Percentiles rank a stretch among this genome's conserved stretches.
Conservation (phyloP, 2,797 vertebrate genomes). For the Lepilemur ruficaudatus region DNA sequence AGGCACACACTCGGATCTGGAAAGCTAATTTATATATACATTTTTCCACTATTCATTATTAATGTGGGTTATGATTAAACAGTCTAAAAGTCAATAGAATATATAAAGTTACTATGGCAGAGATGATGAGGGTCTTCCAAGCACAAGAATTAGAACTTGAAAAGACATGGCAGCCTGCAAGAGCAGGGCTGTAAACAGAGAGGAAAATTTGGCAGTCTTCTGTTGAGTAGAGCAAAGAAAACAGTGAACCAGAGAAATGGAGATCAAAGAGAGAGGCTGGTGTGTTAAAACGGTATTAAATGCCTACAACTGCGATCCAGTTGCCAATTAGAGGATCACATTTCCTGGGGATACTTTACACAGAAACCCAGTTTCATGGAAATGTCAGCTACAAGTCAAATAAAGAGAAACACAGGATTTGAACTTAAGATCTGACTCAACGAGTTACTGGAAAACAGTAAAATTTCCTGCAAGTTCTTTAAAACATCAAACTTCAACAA, state of each 20-base stretch:
- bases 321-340: not conserved
- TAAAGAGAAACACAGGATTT: not conserved
- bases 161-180: not conserved
- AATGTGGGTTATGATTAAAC: not conserved
- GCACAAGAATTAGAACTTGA: not conserved
- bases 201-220: constrained; percentile 33
- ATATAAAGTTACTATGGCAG: not conserved
- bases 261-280: constrained; percentile 16
- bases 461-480: constrained; percentile 3
- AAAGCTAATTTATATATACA: not conserved
- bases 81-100: not conserved
- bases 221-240: not conserved
- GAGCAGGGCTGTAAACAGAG: not conserved
- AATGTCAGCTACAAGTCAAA: constrained; percentile 8
- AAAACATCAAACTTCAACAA: not conserved
- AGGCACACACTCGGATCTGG: not conserved
- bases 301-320: not conserved
- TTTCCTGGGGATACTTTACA: constrained; percentile 20
- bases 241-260: not conserved
- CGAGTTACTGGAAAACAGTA: not conserved
- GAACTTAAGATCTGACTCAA: not conserved
- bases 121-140: not conserved
- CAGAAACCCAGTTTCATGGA: constrained; percentile 9
- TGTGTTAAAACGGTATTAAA: not conserved
- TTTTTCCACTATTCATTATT: not conserved